Base-by-base conservation (phyloP, 2,888 invertebrate genomes). In the Drosophila gaucha region DNA sequence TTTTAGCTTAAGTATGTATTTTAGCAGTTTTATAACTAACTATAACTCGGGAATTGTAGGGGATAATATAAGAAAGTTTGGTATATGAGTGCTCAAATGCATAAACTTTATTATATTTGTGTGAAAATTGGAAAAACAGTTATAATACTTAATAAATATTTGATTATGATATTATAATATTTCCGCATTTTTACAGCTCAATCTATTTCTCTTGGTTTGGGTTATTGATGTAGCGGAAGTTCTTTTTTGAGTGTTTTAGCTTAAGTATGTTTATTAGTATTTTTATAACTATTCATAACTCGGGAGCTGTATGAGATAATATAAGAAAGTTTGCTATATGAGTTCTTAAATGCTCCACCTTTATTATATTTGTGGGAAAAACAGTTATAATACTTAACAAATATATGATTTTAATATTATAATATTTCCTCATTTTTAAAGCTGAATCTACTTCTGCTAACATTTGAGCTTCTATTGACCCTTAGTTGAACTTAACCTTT, bases 401-500 rank as follows among this genome's bases (percentile, higher is more conserved):
- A 26, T 26, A 26, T 28, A 10, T 10, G 10, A 28, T 12, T 12
- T 12, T 20, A 6, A 3, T 2, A 18, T 36, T 18, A 12, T 5
- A 36, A 10, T 28, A 14, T 8, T 44, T 8, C 1, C 4, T 0
- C 18, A 14, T 24, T 4, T 16, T 18, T 18, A 12, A 14, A n/a
- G 2, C 18, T 9, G 12, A 50, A 28, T 2, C 9, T n/a, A 8
- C 12, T 26, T 6, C 3, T 12, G 10, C 14, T 22, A 6, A 30
- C 24, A 14, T 18, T 28, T 43, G 5, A 35, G 22, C 20, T 2
- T n/a, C n/a, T 6, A 8, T 6, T 8, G 18, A 30, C 36, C 36
- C 14, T 10, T 16, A 24, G 20, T 9, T 57, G 8, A 57, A 20
- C 26, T 57, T 4, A 8, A 47, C 14, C 24, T 60, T 9, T 31